Evolutionary conservation across 92 coral and sea anemone genomes (phyloP).

Genomic region (Actinernus sp.): DNA sequence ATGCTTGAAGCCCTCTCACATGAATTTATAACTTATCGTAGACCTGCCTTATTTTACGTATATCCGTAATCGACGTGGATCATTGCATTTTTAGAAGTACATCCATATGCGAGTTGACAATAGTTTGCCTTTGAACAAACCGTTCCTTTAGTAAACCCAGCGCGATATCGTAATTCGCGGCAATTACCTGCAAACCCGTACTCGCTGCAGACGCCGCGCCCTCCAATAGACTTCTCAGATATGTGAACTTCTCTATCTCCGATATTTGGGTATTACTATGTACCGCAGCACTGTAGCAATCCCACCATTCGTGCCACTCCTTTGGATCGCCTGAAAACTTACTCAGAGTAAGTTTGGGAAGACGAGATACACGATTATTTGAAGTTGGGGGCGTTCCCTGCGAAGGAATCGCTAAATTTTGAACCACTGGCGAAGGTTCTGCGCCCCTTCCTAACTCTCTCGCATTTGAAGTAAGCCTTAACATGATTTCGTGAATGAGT

Average conservation of each 20-base stretch:
- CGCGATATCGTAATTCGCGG: constrained; percentile 18
- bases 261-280: constrained; percentile 11
- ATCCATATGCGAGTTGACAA: constrained; percentile 23
- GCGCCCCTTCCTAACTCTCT: not conserved
- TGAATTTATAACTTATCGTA: constrained; percentile 33
- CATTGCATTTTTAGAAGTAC: constrained; percentile 4
- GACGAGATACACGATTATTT: too few relatives aligned
- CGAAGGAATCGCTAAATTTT: not conserved
- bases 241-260: constrained; percentile 27
- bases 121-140: constrained; percentile 18
- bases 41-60: constrained; percentile 21
- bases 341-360: constrained; percentile 5
- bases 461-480: constrained; percentile 1
- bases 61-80: constrained; percentile 15
- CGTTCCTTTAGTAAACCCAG: constrained; percentile 23
- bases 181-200: constrained; percentile 21
- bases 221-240: constrained; percentile 7
- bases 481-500: constrained; percentile 15
- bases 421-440: not conserved
- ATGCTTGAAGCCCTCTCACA: constrained; percentile 34
- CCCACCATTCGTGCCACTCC: constrained; percentile 20
- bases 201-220: constrained; percentile 27
- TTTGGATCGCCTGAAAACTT: not conserved
- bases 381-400: too few relatives aligned
- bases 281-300: constrained; percentile 21